Conservation (phyloP, 2,113 vertebrate species). For the Astur gentilis region DNA sequence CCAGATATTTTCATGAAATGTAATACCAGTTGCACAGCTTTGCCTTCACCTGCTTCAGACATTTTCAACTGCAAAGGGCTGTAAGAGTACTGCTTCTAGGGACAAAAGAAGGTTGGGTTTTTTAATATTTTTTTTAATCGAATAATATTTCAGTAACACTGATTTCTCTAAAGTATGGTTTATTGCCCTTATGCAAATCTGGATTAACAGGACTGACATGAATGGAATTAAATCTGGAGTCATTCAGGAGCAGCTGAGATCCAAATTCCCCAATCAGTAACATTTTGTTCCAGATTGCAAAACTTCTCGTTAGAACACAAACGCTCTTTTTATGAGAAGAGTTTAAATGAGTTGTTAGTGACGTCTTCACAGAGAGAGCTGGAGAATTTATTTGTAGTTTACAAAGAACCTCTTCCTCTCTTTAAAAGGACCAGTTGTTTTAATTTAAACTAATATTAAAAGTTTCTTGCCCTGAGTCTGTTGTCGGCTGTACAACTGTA, state of each 20-base stretch:
- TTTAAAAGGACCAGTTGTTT: neutral
- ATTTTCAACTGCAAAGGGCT: neutral
- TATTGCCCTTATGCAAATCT: neutral
- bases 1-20: neutral
- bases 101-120: neutral
- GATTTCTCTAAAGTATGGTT: neutral
- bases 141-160: neutral
- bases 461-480: neutral
- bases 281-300: constrained; percentile 36
- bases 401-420: constrained; percentile 26
- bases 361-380: neutral
- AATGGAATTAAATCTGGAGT: constrained; percentile 48
- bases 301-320: neutral
- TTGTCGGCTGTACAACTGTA: neutral
- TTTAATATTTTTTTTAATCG: constrained; percentile 28
- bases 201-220: neutral
- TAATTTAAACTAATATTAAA: constrained; percentile 12
- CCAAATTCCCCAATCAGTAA: constrained; percentile 3
- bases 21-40: neutral
- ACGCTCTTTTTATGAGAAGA: constrained; percentile 9
- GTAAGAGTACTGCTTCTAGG: neutral
- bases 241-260: constrained; percentile 40
- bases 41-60: neutral
- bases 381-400: constrained; percentile 39
- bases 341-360: constrained; percentile 41